Conservation (phyloP, 2,797 vertebrate species). For the Phataginus tricuspis region DNA sequence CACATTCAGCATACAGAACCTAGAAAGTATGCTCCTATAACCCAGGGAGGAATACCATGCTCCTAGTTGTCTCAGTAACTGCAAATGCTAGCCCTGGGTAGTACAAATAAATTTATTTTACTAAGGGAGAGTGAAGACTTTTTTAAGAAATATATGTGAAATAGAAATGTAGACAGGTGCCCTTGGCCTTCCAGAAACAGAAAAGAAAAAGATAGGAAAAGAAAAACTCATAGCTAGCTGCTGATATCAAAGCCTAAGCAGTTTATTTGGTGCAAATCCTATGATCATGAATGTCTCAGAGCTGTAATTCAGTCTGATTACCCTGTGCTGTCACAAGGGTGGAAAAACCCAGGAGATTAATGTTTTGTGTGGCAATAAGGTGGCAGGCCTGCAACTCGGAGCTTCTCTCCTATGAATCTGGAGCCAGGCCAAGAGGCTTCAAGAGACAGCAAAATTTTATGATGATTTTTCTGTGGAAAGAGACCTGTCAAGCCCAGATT, state of each 20-base stretch:
- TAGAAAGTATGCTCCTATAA: not conserved
- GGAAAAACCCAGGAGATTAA: conserved; percentile 58
- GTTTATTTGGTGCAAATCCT: conserved; percentile 64
- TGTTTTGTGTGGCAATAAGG: conserved; percentile 62
- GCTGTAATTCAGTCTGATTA: conserved; percentile 74
- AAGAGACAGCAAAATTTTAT: conserved; percentile 45
- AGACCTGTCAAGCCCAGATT: conserved; percentile 11
- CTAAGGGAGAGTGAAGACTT: not conserved
- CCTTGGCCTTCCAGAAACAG: not conserved
- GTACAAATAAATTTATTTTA: conserved; percentile 29
- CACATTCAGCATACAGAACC: not conserved
- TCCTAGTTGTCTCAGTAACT: not conserved
- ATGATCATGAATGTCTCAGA: conserved; percentile 60
- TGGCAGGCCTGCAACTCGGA: conserved; percentile 44
- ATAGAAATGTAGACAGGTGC: conserved; percentile 20
- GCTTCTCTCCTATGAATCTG: conserved; percentile 64
- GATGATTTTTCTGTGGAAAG: conserved; percentile 28
- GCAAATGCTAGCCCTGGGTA: not conserved
- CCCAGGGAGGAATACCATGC: not conserved
- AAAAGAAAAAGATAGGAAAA: not conserved
- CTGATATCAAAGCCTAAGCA: conserved; percentile 16
- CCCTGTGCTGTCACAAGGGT: conserved; percentile 1
- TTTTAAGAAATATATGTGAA: conserved; percentile 30
- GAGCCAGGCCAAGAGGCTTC: not conserved
- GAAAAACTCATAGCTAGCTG: conserved; percentile 20